Conservation (phyloP, 2,888 invertebrate genomes). For the Phytoseiulus persimilis region DNA sequence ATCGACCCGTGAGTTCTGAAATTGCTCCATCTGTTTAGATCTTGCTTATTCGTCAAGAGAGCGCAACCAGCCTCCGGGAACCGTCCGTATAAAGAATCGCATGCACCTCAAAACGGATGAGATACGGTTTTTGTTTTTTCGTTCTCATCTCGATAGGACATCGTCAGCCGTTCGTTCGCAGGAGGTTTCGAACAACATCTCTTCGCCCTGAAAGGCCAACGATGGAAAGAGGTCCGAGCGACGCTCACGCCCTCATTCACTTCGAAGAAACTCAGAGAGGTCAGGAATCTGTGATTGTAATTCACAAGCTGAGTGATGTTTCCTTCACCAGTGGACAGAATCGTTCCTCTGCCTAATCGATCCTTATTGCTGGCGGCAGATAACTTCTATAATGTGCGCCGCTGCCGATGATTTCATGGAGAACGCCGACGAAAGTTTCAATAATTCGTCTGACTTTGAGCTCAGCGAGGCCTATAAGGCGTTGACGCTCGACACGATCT, state of each 20-base stretch:
- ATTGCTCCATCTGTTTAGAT: not conserved
- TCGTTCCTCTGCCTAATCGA: not conserved
- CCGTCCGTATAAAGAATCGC: too few species aligned
- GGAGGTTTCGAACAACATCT: not conserved
- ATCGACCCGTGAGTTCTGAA: not conserved
- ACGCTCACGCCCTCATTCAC: not conserved
- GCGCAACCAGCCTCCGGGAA: too few species aligned
- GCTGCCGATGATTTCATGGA: not conserved
- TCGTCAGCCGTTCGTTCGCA: not conserved
- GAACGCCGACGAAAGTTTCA: not conserved
- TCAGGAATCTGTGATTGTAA: not conserved
- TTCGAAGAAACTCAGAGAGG: constrained; percentile 8
- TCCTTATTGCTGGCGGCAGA: not conserved
- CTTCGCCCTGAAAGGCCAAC: not conserved
- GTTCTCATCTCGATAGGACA: not conserved
- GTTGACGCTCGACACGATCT: not conserved
- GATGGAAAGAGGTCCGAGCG: constrained; percentile 15
- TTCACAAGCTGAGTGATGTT: too few species aligned
- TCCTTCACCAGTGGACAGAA: too few species aligned
- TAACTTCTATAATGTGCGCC: not conserved
- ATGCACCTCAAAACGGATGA: too few species aligned
- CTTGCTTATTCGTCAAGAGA: too few species aligned
- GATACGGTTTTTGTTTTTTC: too few species aligned
- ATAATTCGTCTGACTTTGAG: not conserved
- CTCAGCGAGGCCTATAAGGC: not conserved